These are phyloP conservation scores for Mercenaria mercenaria DNA, from an alignment of 1,140 invertebrate species.

Conservation along the genomic window DNA sequence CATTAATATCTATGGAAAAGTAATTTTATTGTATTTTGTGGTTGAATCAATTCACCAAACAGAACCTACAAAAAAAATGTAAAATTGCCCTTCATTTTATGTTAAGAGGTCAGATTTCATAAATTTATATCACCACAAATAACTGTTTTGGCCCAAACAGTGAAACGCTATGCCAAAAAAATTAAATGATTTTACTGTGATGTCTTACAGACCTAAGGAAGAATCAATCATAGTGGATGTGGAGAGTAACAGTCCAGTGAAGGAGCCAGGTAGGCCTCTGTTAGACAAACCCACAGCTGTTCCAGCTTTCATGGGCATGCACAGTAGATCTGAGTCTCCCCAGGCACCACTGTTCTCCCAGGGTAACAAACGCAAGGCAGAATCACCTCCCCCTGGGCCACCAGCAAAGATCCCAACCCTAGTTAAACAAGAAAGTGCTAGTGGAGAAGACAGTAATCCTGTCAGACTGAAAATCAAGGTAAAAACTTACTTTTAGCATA, in stretches of 20 bases:
- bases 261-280: neutral
- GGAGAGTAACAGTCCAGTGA: slow-evolving; percentile 23
- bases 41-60: too few species aligned
- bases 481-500: too few species aligned
- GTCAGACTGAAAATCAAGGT: slow-evolving; percentile 42
- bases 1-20: too few species aligned
- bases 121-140: too few species aligned
- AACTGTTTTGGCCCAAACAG: too few species aligned
- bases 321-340: neutral
- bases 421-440: slow-evolving; percentile 15
- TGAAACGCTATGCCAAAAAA: too few species aligned
- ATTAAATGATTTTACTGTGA: too few species aligned
- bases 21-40: too few species aligned
- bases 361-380: neutral
- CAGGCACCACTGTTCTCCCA: too few species aligned
- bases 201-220: neutral
- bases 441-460: neutral
- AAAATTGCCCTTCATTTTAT: too few species aligned
- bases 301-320: neutral
- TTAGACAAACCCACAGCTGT: neutral
- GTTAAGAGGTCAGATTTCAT: too few species aligned
- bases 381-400: slow-evolving; percentile 11
- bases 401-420: slow-evolving; percentile 1
- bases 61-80: too few species aligned
- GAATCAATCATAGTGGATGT: slow-evolving; percentile 19